Base-by-base conservation (phyloP, 2,113 vertebrate genomes). In the Percina caprodes region DNA sequence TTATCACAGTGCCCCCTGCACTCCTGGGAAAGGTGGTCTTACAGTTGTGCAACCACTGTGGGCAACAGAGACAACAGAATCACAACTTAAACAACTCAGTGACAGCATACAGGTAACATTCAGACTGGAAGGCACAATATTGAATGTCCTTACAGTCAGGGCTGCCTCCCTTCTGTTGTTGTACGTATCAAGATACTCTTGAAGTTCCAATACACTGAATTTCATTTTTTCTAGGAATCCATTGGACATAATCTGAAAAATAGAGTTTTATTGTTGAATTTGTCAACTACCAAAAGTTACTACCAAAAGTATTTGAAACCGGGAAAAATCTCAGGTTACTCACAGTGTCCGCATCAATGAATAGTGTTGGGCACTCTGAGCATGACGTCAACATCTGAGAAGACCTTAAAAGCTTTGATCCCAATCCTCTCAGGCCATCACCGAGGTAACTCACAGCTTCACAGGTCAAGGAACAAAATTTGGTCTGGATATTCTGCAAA, bases 141-240 rank as follows among this genome's bases (percentile, higher is more conserved):
- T 16, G 2, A 24, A 26, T 49, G 2, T 33, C 26, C 96, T 93
- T 95, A 99, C 98, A 26, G 96, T 96, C 85, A 98, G 94, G 0
- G 97, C 96, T 10, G 98, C 97, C 88, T 99, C 98, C 88, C 97
- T 98, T 73, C 96, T 96, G 90, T 96, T 97, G 94, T 98, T 99
- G 92, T 99, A 99, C 0, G 98, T 99, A 81, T 99, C 98, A 84
- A 99, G 89, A 89, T 99, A 99, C 91, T 99, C 98, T 76, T 99
- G 98, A 74, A 99, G 95, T 86, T 99, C 98, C 89, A 99, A 72
- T 75, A 99, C 98, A 69, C 97, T 98, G 94, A 99, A 99, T 92
- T 99, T 99, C 86, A 99, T 95, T 91, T 98, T 99, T 84, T 99
- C 98, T 85, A 99, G 94, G 80, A 99, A 96, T 78, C 98, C 98